Evolutionary conservation across 2,113 vertebrate genomes (phyloP), one percentile per base, ranked within the genome.

Genomic region (Ardeotis arabs): DNA sequence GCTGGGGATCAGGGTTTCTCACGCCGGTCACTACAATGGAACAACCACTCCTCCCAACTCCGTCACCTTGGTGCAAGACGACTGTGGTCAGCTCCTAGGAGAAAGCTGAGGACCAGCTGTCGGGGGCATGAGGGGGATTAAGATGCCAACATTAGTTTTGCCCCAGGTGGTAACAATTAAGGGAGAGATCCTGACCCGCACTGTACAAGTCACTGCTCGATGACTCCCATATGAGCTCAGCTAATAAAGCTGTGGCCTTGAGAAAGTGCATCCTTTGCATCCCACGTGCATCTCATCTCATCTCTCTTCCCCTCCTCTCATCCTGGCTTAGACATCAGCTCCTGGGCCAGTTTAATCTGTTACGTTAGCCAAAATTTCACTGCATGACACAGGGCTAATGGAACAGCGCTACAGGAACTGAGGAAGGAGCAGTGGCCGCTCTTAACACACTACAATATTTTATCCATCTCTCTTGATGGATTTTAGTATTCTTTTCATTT

Each of bases 151-250:
- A 55, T 59, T 73, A 90, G 88, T 50, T 80, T 44, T 70, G n/a
- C 59, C 76, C 50, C 95, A 96, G 84, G 28, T 95, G 95, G 92
- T 50, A 97, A 86, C 84, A 76, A 80, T 96, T 95, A 91, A 47
- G 50, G 41, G 70, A 85, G 66, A 55, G 63, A 56, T 62, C 67
- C 64, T 79, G 91, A 92, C 93, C 92, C 67, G 67, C 91, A 95
- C 87, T 95, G 92, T 96, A 94, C 78, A 50, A 79, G 69, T 87
- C 53, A 44, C 73, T 85, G 81, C 81, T 93, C 77, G 87, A 94
- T 85, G 84, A 83, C 82, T 97, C 94, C 96, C 95, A 97, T 76
- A 95, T 96, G 96, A 93, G 84, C 53, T 53, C 45, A 64, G 86
- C 47, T 79, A 96, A 88, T 91, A 81, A 76, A 94, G 70, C 1